phyloP scores from a whole-genome alignment of 2,797 vertebrate genomes.

The Margarornis squamiger region DNA sequence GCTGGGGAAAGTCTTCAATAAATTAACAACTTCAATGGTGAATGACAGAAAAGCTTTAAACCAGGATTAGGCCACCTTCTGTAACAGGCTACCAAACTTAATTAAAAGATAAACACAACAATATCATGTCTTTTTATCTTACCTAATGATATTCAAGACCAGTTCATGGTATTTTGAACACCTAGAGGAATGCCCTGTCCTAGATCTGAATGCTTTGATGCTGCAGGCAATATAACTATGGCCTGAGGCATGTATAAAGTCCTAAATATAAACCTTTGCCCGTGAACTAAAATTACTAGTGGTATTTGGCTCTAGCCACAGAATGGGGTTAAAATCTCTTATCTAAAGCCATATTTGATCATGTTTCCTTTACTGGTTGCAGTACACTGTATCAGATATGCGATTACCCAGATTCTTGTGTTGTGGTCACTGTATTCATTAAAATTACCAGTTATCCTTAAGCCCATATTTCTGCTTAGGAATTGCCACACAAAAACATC shows the following conservation, averaged over 20 bases:
- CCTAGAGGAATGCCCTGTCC: background rate
- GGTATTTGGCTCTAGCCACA: conserved; percentile 60
- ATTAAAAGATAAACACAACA: background rate
- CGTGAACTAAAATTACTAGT: conserved; percentile 49
- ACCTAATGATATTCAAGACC: background rate
- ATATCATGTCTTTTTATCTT: background rate
- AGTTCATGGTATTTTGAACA: background rate
- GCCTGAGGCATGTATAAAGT: background rate
- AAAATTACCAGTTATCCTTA: background rate
- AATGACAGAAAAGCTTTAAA: background rate
- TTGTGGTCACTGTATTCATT: background rate
- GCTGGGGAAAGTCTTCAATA: background rate
- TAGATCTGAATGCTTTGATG: conserved; percentile 15
- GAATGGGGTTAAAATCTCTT: conserved; percentile 56
- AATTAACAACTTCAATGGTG: background rate
- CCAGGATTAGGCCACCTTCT: background rate
- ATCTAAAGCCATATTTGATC: conserved; percentile 50
- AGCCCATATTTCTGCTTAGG: background rate
- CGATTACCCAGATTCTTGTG: background rate
- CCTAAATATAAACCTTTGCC: conserved; percentile 61
- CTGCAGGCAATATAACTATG: background rate
- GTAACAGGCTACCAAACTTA: background rate
- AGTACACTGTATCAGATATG: conserved; percentile 5
- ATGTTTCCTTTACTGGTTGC: conserved; percentile 17
- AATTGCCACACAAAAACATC: background rate